Base-by-base conservation (phyloP, 2,113 vertebrate species). In the Lagopus leucura region DNA sequence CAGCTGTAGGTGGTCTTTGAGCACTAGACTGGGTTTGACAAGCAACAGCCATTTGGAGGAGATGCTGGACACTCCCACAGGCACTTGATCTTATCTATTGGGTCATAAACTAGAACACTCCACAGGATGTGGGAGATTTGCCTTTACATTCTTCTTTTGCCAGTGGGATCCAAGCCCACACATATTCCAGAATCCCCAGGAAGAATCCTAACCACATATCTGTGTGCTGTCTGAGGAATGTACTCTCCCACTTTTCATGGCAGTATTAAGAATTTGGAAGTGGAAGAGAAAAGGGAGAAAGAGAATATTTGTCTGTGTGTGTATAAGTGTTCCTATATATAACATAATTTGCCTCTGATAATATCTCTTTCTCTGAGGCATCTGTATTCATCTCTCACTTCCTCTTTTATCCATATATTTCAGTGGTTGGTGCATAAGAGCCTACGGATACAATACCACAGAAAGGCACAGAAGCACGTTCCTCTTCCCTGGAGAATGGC, bases 41-140 rank as follows among this genome's bases (percentile, higher is more conserved):
- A 43, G 55, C 42, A 91, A 5, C 40, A 89, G 52, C 25, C 52
- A 24, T 54, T 72, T 45, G 32, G n/a, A 84, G 48, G 47, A 83
- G 82, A 55, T 75, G 25, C 38, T 69, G 61, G 69, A 27, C 43
- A 38, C 83, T 92, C 92, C 90, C 92, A 90, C 79, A 93, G 67
- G 64, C 64, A 69, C 55, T 70, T 18, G 42, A 38, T 82, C 86
- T 78, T 61, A 58, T 73, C 85, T 76, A 11, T 40, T 72, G 54
- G 71, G 34, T 91, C 48, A 64, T 42, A 30, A 60, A 86, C 85
- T 36, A 69, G 38, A 86, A 30, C n/a, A 57, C 43, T 92, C 61
- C 81, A 93, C 94, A 96, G 95, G 95, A 96, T 95, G 95, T 96
- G 96, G 93, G 93, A 94, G 73, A 69, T 18, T 93, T 93, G 76